These are phyloP conservation scores for Yponomeuta sedellus DNA, from an alignment of 2,888 invertebrate species.

Conservation along the genomic window DNA sequence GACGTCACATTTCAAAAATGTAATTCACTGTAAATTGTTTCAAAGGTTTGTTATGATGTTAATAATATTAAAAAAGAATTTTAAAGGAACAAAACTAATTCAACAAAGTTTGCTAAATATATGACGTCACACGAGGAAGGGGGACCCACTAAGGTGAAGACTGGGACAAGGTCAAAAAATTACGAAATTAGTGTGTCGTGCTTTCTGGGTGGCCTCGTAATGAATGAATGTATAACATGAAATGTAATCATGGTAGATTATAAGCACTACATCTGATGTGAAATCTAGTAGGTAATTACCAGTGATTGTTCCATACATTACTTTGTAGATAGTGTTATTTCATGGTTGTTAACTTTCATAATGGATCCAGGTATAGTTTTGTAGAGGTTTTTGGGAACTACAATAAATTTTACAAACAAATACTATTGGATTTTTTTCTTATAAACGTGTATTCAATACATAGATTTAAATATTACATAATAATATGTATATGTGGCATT, in stretches of 20 bases:
- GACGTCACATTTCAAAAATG: too few species aligned
- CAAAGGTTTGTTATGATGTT: too few species aligned
- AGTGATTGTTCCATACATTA: constrained; percentile 36
- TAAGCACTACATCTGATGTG: constrained; percentile 24
- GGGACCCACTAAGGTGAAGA: too few species aligned
- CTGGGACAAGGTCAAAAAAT: too few species aligned
- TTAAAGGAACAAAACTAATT: too few species aligned
- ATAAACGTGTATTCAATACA: constrained; percentile 18
- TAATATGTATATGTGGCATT: constrained; percentile 16
- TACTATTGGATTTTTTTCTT: constrained; percentile 29
- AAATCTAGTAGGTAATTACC: constrained; percentile 25
- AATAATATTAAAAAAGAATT: too few species aligned
- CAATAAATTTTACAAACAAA: constrained; percentile 51
- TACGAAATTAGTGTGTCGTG: too few species aligned
- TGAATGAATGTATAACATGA: constrained; percentile 22
- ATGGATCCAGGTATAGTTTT: constrained; percentile 68
- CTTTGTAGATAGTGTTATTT: constrained; percentile 37
- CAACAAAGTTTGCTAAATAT: too few species aligned
- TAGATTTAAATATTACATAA: constrained; percentile 16
- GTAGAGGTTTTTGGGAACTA: constrained; percentile 70
- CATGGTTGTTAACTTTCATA: constrained; percentile 55
- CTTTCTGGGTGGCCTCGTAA: too few species aligned
- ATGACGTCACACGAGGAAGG: too few species aligned
- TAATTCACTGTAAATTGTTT: too few species aligned
- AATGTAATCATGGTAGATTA: constrained; percentile 25